Evolutionary conservation across 2,888 invertebrate species (phyloP), one percentile per base, ranked within the genome.

Genomic region (Drosophila villosipedis): DNA sequence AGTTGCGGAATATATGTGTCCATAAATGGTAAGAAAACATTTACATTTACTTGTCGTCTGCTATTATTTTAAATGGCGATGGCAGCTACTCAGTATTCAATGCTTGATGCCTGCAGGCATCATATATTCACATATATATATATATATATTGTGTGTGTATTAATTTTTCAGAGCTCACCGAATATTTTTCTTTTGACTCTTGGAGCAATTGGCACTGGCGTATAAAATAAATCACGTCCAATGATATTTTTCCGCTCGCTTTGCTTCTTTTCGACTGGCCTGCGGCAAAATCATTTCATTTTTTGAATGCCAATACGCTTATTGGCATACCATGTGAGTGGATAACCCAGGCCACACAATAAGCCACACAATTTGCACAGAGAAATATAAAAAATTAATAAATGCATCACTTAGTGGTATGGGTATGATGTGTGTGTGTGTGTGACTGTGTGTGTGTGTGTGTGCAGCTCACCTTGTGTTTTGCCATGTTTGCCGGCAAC

Each of bases 171-270:
- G 52, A 41, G 55, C 55, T 80, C 53, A 60, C 62, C 74, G 82
- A 84, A 84, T 83, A 83, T 85, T 86, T 33, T 86, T 68, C 80
- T 71, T 79, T 81, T 65, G 75, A 63, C 72, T 83, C 80, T 70
- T 83, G 70, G 82, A 57, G 35, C 50, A 62, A 61, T n/a, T 55
- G 75, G 53, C 65, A 5, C 35, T 37, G 58, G 54, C 54, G 70
- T 70, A 78, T 62, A 64, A 79, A 77, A 81, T 73, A 84, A 83
- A 84, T 83, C 81, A 84, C 81, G 83, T 86, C 76, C 86, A 70
- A 83, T 86, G 75, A 84, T 84, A 75, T 84, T 83, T 80, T 82
- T 68, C 68, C 28, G 25, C 10, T 54, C 61, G 57, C 37, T 60
- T 49, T 16, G 37, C 37, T 35, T 22, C 39, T 6, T 57, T n/a